A percentile compares a stretch with the other conserved stretches of the same genome.
Evolutionary conservation across 2,797 vertebrate genomes (phyloP).

Genomic region (Tadarida brasiliensis): DNA sequence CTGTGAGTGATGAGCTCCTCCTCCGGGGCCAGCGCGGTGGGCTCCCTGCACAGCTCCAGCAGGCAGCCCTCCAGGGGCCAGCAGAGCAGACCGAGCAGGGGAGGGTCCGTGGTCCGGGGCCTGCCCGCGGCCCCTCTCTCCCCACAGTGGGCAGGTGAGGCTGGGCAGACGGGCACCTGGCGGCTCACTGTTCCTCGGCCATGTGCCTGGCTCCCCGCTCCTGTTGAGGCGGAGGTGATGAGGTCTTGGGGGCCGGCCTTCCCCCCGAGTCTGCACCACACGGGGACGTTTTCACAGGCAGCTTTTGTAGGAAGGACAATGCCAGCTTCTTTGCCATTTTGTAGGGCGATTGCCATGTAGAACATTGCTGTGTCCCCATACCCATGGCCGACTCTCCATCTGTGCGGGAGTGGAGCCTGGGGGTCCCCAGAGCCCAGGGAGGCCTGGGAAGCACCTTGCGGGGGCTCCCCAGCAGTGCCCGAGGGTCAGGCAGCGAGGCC

Average conservation of each 20-base stretch:
- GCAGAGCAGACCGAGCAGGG: background rate
- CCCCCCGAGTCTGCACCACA: background rate
- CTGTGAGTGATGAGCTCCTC: too few relatives aligned
- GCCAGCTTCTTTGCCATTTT: fast-evolving
- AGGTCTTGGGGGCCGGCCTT: background rate
- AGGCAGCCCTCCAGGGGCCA: background rate
- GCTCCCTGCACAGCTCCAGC: fast-evolving
- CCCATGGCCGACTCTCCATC: fast-evolving
- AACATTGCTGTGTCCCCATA: fast-evolving
- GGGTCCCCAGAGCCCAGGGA: background rate
- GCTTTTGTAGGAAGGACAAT: fast-evolving
- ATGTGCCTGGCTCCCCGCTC: fast-evolving
- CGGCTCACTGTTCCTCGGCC: fast-evolving
- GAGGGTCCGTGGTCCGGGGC: fast-evolving
- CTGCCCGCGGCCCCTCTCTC: fast-evolving
- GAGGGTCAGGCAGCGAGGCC: background rate
- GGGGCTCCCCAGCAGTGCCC: background rate
- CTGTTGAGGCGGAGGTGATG: fast-evolving
- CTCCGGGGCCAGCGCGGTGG: fast-evolving
- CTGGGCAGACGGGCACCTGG: fast-evolving
- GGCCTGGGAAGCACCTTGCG: background rate
- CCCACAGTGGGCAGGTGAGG: background rate
- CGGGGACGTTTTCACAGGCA: fast-evolving
- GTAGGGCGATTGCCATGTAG: fast-evolving
- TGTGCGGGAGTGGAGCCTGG: background rate